Conservation (phyloP, 2,797 vertebrate genomes). For the Ctenochaetus hawaiiensis region DNA sequence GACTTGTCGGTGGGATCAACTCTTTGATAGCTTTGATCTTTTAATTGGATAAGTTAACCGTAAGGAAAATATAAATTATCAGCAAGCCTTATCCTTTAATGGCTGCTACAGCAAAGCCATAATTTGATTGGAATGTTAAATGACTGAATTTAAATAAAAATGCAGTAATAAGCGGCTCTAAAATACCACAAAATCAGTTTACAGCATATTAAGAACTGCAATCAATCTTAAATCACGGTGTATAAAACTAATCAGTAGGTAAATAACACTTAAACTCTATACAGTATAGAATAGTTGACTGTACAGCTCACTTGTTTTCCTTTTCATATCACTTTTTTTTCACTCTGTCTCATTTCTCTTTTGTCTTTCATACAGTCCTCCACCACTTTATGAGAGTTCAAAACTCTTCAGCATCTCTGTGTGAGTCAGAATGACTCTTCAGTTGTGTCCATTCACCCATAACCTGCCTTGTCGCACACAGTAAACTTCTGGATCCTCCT, state of each 20-base stretch:
- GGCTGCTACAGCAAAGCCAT: neutral
- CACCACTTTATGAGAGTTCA: slow-evolving; percentile 29
- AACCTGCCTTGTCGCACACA: slow-evolving; percentile 50
- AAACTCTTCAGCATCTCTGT: slow-evolving; percentile 50
- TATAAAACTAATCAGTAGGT: neutral
- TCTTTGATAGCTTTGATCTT: neutral
- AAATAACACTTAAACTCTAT: neutral
- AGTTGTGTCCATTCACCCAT: slow-evolving; percentile 55
- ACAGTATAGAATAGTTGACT: slow-evolving; percentile 8
- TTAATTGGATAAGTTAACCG: neutral
- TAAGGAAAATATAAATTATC: no score
- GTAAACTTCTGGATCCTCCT: slow-evolving; percentile 66
- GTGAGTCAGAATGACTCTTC: slow-evolving; percentile 69
- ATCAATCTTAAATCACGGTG: neutral
- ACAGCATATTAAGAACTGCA: neutral
- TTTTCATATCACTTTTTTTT: neutral
- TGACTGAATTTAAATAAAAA: neutral
- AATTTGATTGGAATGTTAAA: neutral
- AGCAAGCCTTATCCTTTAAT: neutral
- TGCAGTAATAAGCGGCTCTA: neutral
- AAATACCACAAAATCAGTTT: neutral
- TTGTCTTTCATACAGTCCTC: slow-evolving; percentile 11
- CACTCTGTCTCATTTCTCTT: neutral
- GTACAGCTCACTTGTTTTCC: neutral
- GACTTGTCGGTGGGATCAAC: neutral